A percentile compares a stretch with the other conserved stretches of the same genome.
Evolutionary conservation across 2,113 vertebrate species (phyloP).

Genomic region (Siphamia tubifer): DNA sequence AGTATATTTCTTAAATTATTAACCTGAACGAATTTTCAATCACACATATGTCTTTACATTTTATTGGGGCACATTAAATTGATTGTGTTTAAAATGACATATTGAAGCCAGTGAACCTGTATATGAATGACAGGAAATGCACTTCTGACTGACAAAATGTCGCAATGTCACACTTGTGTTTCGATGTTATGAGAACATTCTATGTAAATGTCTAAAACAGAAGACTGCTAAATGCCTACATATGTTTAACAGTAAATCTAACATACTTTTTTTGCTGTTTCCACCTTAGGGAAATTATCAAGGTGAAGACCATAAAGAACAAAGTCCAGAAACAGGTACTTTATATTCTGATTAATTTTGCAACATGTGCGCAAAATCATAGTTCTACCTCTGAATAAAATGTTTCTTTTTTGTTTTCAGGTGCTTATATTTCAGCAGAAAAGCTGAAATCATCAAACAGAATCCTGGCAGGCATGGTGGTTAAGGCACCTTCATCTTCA

Average conservation of each 20-base stretch:
- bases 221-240: too few species aligned
- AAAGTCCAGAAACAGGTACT: slow-evolving; percentile 47
- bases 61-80: too few species aligned
- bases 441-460: neutral
- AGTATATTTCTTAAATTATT: neutral
- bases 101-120: neutral
- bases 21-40: too few species aligned
- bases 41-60: neutral
- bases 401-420: slow-evolving; percentile 28
- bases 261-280: too few species aligned
- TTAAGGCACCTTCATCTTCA: accelerated
- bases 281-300: too few species aligned
- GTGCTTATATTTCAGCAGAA: neutral
- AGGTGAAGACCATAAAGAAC: too few species aligned
- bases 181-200: too few species aligned
- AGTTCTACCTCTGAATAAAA: neutral
- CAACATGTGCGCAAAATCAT: neutral
- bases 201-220: too few species aligned
- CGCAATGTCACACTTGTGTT: too few species aligned
- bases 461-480: slow-evolving; percentile 65
- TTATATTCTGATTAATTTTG: neutral
- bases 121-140: slow-evolving; percentile 22
- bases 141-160: too few species aligned
- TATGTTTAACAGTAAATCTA: too few species aligned
- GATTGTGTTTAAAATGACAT: neutral